A percentile compares a stretch with the other conserved stretches of the same genome.
Evolutionary conservation across 2,888 invertebrate genomes (phyloP).

Genomic region (Patella caerulea): DNA sequence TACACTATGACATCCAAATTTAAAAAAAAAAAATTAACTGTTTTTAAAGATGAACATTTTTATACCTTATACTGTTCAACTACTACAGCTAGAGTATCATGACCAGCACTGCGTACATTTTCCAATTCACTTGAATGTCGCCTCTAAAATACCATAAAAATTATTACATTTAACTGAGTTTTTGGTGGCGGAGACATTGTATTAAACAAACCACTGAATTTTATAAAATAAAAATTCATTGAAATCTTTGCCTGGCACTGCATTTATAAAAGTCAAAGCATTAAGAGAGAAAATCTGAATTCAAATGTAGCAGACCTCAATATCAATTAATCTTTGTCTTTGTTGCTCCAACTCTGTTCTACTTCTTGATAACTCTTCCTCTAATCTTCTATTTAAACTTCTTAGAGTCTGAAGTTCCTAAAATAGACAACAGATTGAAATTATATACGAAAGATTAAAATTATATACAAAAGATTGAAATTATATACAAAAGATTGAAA

Average conservation of each 20-base stretch:
- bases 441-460: no score
- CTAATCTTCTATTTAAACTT: slow-evolving; percentile 18
- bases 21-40: not conserved
- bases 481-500: no score
- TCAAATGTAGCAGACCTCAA: slow-evolving; percentile 27
- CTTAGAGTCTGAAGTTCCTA: slow-evolving; percentile 24
- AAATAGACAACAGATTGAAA: not conserved
- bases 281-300: no score
- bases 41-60: not conserved
- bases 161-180: no score
- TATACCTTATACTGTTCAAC: slow-evolving; percentile 61
- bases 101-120: slow-evolving; percentile 53
- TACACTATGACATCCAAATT: not conserved
- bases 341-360: slow-evolving; percentile 42
- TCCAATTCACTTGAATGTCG: slow-evolving; percentile 49
- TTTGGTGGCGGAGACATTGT: no score
- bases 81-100: slow-evolving; percentile 53
- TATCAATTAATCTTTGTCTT: slow-evolving; percentile 41
- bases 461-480: no score
- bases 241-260: no score
- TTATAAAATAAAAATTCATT: no score
- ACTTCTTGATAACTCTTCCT: slow-evolving; percentile 42
- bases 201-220: no score
- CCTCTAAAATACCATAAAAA: slow-evolving; percentile 19
- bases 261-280: no score